Evolutionary conservation across 2,797 vertebrate genomes (phyloP).

Genomic region (Pangasius sanitwongsei): DNA sequence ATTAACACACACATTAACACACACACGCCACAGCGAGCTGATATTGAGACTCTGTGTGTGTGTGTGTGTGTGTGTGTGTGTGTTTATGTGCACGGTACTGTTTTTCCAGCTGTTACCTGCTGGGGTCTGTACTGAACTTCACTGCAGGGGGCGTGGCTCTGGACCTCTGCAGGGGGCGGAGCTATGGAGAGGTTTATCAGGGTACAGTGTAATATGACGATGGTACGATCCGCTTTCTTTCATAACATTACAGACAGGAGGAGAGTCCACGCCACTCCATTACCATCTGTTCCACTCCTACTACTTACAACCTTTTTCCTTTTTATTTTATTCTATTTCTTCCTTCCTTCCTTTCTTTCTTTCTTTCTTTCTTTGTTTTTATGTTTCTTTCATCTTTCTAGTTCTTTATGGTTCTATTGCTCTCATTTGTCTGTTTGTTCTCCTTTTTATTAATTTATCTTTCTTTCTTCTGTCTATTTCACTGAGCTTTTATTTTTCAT

Average conservation of each 20-base stretch:
- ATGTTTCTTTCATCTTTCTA: no score
- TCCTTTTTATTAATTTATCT: background rate
- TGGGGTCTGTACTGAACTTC: background rate
- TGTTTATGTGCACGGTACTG: background rate
- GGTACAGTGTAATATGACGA: slow-evolving; percentile 1
- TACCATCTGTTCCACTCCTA: no score
- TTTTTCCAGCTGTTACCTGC: slow-evolving; percentile 12
- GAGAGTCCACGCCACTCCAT: background rate
- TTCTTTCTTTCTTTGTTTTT: no score
- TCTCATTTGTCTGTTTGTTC: no score
- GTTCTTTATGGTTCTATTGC: no score
- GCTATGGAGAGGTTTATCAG: background rate
- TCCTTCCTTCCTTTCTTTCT: no score
- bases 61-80: background rate
- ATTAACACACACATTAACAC: no score
- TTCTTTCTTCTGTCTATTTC: background rate
- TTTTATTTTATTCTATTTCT: no score
- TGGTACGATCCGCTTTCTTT: background rate
- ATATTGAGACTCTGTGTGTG: background rate
- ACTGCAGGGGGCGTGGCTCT: slow-evolving; percentile 2
- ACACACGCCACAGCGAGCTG: background rate
- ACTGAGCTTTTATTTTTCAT: no score
- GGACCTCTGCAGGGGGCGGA: background rate
- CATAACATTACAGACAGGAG: background rate
- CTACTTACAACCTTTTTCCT: no score